Conservation (phyloP, 1,140 invertebrate genomes). For the Aphelenchoides avenae region DNA sequence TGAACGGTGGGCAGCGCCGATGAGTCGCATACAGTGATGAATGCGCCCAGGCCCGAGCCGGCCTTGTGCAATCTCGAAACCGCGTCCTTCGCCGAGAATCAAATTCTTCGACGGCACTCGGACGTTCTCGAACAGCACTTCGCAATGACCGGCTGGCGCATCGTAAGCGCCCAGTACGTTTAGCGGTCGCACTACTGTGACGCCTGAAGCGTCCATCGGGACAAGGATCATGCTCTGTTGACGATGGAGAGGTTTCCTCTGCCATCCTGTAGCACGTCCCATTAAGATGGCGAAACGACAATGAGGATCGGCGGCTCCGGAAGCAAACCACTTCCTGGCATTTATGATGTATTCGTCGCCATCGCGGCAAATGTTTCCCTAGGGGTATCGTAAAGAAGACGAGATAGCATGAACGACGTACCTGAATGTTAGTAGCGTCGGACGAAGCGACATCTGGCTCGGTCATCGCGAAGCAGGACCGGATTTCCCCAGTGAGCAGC, state of each 20-base stretch:
- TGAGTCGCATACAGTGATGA: conserved; percentile 64
- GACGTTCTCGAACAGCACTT: conserved; percentile 63
- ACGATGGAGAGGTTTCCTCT: conserved; percentile 46
- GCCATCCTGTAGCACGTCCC: conserved; percentile 60
- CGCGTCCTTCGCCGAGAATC: conserved; percentile 62
- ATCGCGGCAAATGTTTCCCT: conserved; percentile 60
- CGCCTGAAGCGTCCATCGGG: conserved; percentile 62
- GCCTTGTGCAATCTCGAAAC: conserved; percentile 64
- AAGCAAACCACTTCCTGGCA: conserved; percentile 63
- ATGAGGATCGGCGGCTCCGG: conserved; percentile 61
- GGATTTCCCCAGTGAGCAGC: conserved; percentile 61
- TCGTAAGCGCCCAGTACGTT: conserved; percentile 62
- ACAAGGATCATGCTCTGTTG: conserved; percentile 64
- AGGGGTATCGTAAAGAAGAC: too few species aligned
- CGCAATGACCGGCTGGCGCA: conserved; percentile 62
- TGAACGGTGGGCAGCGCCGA: conserved; percentile 61
- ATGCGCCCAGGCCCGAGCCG: conserved; percentile 63
- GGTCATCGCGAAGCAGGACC: conserved; percentile 64
- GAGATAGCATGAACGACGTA: too few species aligned
- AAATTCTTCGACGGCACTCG: conserved; percentile 60
- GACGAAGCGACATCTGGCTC: conserved; percentile 63
- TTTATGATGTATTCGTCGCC: conserved; percentile 62
- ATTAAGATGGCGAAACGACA: conserved; percentile 63
- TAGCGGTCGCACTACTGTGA: conserved; percentile 61
- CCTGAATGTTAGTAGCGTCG: conserved; percentile 63